Evolutionary conservation across 2,113 vertebrate genomes (phyloP).

Genomic region (Brienomyrus longianalis): DNA sequence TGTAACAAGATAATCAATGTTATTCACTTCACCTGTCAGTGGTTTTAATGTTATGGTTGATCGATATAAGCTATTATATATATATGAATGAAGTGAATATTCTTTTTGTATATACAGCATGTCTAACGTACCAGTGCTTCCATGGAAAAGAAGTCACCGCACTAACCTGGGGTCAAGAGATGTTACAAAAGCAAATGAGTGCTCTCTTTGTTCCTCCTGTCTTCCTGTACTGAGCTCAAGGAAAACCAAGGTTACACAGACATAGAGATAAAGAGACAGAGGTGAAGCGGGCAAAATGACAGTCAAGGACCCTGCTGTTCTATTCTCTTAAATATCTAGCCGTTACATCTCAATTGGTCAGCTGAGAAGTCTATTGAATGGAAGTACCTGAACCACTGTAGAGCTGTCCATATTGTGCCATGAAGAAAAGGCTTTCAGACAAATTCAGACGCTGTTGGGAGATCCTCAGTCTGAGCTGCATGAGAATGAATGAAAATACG

Average conservation of each 20-base stretch:
- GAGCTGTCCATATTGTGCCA: background rate
- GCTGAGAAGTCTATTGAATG: background rate
- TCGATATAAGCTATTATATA: background rate
- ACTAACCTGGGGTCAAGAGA: background rate
- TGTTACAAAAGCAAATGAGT: background rate
- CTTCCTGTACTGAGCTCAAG: background rate
- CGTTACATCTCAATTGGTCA: background rate
- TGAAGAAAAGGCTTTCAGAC: background rate
- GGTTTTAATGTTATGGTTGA: background rate
- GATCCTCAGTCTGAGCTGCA: background rate
- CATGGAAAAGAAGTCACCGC: background rate
- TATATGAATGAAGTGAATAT: background rate
- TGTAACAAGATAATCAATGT: background rate
- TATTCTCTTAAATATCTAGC: conserved; percentile 1
- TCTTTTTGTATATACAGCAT: background rate
- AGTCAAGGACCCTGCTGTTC: background rate
- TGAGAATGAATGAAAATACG: background rate
- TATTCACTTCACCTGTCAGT: background rate
- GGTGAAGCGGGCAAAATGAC: background rate
- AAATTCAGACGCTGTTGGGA: background rate
- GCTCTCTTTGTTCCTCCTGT: background rate
- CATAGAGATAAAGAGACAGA: background rate
- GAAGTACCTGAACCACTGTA: background rate
- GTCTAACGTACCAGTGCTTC: background rate
- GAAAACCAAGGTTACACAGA: background rate